Evolutionary conservation across 2,888 invertebrate genomes (phyloP), one percentile per base, ranked within the genome.

Genomic region (Anoplius nigerrimus): DNA sequence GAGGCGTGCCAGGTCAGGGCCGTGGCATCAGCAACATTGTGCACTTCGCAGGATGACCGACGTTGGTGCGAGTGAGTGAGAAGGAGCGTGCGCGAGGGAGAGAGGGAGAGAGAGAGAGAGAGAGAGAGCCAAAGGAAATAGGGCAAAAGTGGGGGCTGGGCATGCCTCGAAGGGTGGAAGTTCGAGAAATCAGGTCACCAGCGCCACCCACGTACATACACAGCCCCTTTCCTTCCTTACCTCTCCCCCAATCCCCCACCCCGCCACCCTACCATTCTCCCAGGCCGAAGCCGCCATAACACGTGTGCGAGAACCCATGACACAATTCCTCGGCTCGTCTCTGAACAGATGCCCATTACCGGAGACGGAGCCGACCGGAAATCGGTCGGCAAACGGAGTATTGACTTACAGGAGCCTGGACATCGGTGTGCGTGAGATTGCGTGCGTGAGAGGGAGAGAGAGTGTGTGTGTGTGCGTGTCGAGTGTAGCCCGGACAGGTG

Each of bases 1-100:
- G 21, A 15, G 11, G 68, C 74, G 76, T 74, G 79, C 74, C 83
- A 76, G 84, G 84, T 83, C 85, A 85, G 80, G 83, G 85, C 76
- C 84, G 34, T 22, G 24, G 22, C 22, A 48, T 11, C 48, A 22
- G 24, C 21, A 48, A 48, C 48, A 48, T 48, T 48, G 48, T 48
- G 16, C 48, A 48, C 48, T 18, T 18, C 54, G 6, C 51, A 8
- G 22, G 16, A 1, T 20, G 48, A 48, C 48, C 48, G 48, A 18
- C 2, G 18, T 24, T 54, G 55, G n/a, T n/a, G 27, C 22, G 21
- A 15, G 22, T 13, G 42, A 21, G 43, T 21, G n/a, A 45, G 48
- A 20, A 56, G 21, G 13, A 61, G 52, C 4, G 52, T 3, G 21
- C 2, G 52, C 18, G 18, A 21, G 5, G 13, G 52, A 21, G 11